These are phyloP conservation scores for Parauchenoglanis ngamensis DNA, from an alignment of 2,797 vertebrate species.

Conservation along the genomic window DNA sequence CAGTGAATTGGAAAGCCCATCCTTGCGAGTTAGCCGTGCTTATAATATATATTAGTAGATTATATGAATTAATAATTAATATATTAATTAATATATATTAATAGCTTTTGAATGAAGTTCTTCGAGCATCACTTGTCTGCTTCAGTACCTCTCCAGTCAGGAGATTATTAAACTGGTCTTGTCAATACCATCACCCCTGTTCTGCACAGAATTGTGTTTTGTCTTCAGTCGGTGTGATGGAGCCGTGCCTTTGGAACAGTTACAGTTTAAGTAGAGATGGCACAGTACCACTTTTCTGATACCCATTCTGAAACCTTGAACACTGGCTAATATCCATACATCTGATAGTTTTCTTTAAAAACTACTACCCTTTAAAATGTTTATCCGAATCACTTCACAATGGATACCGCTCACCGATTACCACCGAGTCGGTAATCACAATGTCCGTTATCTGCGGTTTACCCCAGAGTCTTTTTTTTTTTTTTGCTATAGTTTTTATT, in stretches of 20 bases:
- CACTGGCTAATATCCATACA: neutral
- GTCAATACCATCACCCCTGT: neutral
- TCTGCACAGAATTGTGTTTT: neutral
- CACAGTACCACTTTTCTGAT: neutral
- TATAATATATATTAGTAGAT: no score
- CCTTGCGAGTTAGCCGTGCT: neutral
- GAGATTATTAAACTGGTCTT: neutral
- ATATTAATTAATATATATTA: no score
- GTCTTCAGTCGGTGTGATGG: neutral
- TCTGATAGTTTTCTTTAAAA: neutral
- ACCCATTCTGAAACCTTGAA: neutral
- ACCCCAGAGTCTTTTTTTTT: no score
- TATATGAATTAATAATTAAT: no score
- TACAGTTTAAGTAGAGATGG: neutral
- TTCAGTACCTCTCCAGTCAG: neutral
- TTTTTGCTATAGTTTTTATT: no score
- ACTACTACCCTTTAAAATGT: no score
- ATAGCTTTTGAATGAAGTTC: constrained; percentile 1
- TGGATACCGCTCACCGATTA: no score
- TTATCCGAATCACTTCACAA: no score
- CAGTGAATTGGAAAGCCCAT: neutral
- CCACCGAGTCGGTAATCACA: no score
- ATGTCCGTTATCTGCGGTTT: no score
- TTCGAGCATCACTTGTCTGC: neutral
- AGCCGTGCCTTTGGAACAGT: neutral